A percentile compares a stretch with the other conserved stretches of the same genome.
These are phyloP conservation scores for Lates calcarifer DNA, from an alignment of 2,113 vertebrate species.

Conservation along the genomic window DNA sequence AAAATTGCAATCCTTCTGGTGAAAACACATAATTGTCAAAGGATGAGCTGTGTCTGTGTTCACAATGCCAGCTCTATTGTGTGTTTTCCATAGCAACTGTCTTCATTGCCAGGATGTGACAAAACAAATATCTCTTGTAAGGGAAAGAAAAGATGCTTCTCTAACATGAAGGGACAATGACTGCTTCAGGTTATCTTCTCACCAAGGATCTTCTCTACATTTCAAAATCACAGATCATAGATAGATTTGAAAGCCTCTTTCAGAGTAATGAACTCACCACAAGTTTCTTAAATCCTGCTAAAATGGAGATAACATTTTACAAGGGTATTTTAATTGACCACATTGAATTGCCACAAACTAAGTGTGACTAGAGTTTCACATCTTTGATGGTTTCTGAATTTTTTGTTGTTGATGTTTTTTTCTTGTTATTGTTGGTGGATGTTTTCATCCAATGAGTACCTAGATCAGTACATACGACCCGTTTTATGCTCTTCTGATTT, in stretches of 20 bases:
- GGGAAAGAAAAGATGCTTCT: slow-evolving; percentile 68
- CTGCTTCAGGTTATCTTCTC: slow-evolving; percentile 53
- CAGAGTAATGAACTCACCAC: slow-evolving; percentile 59
- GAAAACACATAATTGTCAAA: slow-evolving; percentile 80
- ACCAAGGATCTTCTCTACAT: slow-evolving; percentile 62
- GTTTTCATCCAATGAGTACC: neutral
- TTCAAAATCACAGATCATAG: slow-evolving; percentile 53
- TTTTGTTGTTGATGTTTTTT: neutral
- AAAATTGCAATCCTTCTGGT: slow-evolving; percentile 82
- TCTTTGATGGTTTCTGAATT: slow-evolving; percentile 9
- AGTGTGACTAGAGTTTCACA: slow-evolving; percentile 11
- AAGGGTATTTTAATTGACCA: slow-evolving; percentile 50
- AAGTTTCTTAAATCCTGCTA: slow-evolving; percentile 44
- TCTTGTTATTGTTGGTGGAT: neutral
- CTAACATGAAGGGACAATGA: slow-evolving; percentile 70
- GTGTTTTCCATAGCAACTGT: slow-evolving; percentile 83
- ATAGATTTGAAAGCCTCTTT: slow-evolving; percentile 60
- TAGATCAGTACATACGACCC: neutral
- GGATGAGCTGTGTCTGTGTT: slow-evolving; percentile 73
- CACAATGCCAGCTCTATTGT: slow-evolving; percentile 77
- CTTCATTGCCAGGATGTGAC: slow-evolving; percentile 80
- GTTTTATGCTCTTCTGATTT: neutral
- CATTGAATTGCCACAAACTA: slow-evolving; percentile 39
- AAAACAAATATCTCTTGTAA: slow-evolving; percentile 79
- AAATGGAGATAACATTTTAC: slow-evolving; percentile 45